Evolutionary conservation across 2,113 vertebrate species (phyloP), one percentile per base, ranked within the genome.

Genomic region (Clarias batrachus): DNA sequence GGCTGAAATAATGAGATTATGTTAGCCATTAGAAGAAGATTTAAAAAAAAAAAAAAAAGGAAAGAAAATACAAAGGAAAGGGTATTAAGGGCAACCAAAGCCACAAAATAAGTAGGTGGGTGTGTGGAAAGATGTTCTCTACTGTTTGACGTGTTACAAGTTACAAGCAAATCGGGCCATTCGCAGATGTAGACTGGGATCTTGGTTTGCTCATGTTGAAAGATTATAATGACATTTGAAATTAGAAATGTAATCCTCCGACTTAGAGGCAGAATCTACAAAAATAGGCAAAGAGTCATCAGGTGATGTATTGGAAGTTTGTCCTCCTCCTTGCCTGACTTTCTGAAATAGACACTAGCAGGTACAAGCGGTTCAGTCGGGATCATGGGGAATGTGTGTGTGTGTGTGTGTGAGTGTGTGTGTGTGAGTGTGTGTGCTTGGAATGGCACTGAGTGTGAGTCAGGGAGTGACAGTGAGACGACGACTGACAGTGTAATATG

Each of bases 1-100:
- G 54, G 76, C 78, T 81, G 83, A 86, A 88, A 87, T 88, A 87
- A 88, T 86, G 84, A 87, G 76, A 86, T 90, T 87, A 86, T 84
- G 80, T 81, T 87, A 73, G 68, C 81, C 77, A 86, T 88, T 85
- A 84, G 73, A 89, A 86, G 62, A 81, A 81, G 84, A 83, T 87
- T 84, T 87, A 48, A 48, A 48, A 48, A 48, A 48, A 48, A 48
- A 48, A 7, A 8, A 48, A 73, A 76, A 63, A 82, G n/a, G 33
- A 85, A 87, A 37, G 33, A 54, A 68, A 27, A 66, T 14, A 68
- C 6, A 30, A 16, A 7, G 1, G 66, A 7, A 41, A 25, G 37
- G 65, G 71, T 56, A 76, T 59, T 76, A n/a, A 33, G 78, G 85
- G 85, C 37, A 85, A 82, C 56, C 57, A 27, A 17, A 74, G 79